These are phyloP conservation scores for Drosophila sordidula DNA, from an alignment of 2,888 invertebrate species.

Conservation along the genomic window DNA sequence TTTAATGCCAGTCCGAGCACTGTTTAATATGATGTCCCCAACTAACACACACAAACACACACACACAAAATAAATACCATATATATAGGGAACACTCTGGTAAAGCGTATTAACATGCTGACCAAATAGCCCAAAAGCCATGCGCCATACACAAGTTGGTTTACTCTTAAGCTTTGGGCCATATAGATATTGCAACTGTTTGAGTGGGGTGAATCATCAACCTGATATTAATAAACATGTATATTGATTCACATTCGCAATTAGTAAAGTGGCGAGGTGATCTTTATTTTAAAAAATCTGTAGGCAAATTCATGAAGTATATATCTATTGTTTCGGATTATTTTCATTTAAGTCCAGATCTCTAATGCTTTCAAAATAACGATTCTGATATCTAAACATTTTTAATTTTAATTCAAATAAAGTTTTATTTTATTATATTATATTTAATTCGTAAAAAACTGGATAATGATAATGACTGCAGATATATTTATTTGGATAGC, in stretches of 20 bases:
- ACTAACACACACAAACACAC: neutral
- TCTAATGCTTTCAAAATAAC: too few species aligned
- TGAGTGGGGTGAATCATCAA: neutral
- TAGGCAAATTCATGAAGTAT: too few species aligned
- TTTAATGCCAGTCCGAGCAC: constrained; percentile 45
- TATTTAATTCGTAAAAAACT: too few species aligned
- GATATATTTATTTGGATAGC: too few species aligned
- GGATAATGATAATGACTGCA: too few species aligned
- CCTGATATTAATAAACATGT: too few species aligned
- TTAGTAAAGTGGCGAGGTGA: neutral
- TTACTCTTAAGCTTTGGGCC: constrained; percentile 22
- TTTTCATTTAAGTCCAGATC: neutral
- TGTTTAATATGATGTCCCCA: constrained; percentile 46
- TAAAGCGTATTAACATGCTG: constrained; percentile 56
- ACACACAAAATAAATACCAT: constrained; percentile 6
- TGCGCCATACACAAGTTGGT: constrained; percentile 34
- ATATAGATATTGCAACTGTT: neutral
- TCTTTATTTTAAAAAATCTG: neutral
- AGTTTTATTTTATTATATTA: too few species aligned
- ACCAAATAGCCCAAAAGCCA: constrained; percentile 46
- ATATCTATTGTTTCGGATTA: neutral
- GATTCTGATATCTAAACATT: too few species aligned
- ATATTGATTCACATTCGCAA: neutral
- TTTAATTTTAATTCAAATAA: too few species aligned
- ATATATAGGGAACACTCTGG: constrained; percentile 5